phyloP scores from a whole-genome alignment of 2,888 invertebrate species.

The Ptilodon capucinus region DNA sequence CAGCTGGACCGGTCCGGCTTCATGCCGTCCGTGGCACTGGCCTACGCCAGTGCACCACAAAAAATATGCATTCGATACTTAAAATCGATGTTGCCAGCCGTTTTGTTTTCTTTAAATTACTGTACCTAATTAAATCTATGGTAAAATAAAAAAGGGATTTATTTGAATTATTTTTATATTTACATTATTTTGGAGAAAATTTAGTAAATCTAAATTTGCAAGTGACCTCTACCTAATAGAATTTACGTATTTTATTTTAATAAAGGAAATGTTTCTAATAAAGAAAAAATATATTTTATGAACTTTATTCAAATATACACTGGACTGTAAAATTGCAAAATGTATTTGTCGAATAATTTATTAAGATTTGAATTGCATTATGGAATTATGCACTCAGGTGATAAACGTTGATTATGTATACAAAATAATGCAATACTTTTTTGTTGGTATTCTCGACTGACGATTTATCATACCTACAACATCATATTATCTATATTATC shows the following conservation, averaged over 20 bases:
- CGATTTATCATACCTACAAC: too few species aligned
- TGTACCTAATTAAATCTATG: too few species aligned
- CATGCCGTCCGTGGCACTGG: constrained; percentile 32
- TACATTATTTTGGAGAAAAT: too few species aligned
- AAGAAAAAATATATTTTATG: too few species aligned
- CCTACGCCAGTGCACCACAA: constrained; percentile 37
- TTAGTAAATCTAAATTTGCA: too few species aligned
- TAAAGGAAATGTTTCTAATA: too few species aligned
- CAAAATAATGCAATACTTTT: constrained; percentile 39
- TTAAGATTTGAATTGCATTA: constrained; percentile 54
- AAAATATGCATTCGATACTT: constrained; percentile 48
- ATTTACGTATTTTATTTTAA: too few species aligned
- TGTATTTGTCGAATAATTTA: constrained; percentile 32
- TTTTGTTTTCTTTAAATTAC: constrained; percentile 23
- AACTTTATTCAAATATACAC: not conserved
- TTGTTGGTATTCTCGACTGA: constrained; percentile 34
- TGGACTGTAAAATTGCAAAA: not conserved
- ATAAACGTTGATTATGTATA: constrained; percentile 32
- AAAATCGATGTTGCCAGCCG: constrained; percentile 33
- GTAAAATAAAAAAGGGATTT: too few species aligned
- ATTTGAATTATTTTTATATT: too few species aligned
- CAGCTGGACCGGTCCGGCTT: constrained; percentile 53
- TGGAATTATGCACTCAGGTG: constrained; percentile 37
- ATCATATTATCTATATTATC: too few species aligned
- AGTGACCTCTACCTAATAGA: too few species aligned